A percentile compares a stretch with the other conserved stretches of the same genome.
Conservation (phyloP, 2,888 invertebrate species). For the Drosophila kanekoi region DNA sequence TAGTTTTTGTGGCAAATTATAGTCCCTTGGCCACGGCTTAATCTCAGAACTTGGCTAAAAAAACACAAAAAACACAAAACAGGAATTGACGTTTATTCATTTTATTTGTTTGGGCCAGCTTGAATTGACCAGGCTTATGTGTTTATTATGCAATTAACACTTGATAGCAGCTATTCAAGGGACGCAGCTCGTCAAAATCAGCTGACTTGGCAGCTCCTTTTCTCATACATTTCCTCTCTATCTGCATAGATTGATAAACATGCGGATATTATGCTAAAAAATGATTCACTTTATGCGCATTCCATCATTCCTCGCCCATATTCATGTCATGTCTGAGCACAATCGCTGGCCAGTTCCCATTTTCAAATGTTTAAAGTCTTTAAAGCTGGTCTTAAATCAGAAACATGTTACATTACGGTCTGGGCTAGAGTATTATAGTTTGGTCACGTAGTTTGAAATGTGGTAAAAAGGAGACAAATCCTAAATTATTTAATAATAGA, state of each 20-base stretch:
- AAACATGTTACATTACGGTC: no score
- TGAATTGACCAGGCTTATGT: conserved; percentile 38
- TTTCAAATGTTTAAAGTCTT: no score
- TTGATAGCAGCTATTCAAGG: conserved; percentile 22
- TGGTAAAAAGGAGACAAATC: no score
- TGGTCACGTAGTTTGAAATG: no score
- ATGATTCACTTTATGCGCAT: neutral
- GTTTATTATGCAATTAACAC: conserved; percentile 68
- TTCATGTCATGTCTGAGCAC: neutral
- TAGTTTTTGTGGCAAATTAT: conserved; percentile 30
- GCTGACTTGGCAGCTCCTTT: no score
- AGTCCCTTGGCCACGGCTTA: conserved; percentile 3
- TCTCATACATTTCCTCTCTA: neutral
- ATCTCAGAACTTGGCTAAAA: conserved; percentile 19
- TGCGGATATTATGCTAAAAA: neutral
- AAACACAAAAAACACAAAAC: neutral
- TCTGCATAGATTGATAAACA: neutral
- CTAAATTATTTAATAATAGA: no score
- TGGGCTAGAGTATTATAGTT: no score
- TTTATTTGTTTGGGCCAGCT: conserved; percentile 3
- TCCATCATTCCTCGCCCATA: neutral
- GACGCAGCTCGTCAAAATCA: no score
- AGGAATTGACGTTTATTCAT: neutral
- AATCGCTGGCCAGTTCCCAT: neutral
- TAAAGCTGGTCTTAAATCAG: no score